phyloP scores from a whole-genome alignment of 2,113 vertebrate species.

The Chinchilla lanigera region DNA sequence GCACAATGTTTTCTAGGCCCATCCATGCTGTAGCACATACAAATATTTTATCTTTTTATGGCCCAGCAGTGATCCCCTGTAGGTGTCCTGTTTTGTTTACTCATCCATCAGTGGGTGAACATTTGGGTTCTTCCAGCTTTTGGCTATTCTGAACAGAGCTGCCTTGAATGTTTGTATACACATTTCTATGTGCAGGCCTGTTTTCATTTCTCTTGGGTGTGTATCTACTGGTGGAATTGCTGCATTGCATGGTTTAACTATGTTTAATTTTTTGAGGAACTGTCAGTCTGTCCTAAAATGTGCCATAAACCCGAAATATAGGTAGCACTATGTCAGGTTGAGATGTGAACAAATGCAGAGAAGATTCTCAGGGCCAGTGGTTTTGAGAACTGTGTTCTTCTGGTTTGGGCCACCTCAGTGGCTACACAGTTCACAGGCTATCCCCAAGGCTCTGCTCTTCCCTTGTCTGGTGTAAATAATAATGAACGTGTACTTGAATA shows the following conservation, averaged over 20 bases:
- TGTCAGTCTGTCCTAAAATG: background rate
- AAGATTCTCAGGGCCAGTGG: background rate
- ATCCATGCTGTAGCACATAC: background rate
- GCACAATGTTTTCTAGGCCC: background rate
- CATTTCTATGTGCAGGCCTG: background rate
- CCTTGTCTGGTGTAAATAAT: background rate
- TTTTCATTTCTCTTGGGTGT: conserved; percentile 20
- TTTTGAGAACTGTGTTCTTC: background rate
- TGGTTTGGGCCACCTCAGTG: background rate
- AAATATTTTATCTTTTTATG: background rate
- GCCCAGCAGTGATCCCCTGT: background rate
- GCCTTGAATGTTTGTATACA: conserved; percentile 1
- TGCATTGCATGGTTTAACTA: background rate
- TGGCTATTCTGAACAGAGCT: background rate
- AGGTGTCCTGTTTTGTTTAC: background rate
- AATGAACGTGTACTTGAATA: conserved; percentile 8
- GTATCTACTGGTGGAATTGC: background rate
- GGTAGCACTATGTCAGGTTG: background rate
- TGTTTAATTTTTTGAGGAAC: conserved; percentile 47
- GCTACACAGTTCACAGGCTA: background rate
- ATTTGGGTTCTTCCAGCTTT: background rate
- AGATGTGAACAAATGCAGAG: background rate
- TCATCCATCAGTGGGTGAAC: background rate
- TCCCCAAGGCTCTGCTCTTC: background rate
- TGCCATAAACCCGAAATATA: background rate